Evolutionary conservation across 2,797 vertebrate species (phyloP).

Genomic region (Miichthys miiuy): DNA sequence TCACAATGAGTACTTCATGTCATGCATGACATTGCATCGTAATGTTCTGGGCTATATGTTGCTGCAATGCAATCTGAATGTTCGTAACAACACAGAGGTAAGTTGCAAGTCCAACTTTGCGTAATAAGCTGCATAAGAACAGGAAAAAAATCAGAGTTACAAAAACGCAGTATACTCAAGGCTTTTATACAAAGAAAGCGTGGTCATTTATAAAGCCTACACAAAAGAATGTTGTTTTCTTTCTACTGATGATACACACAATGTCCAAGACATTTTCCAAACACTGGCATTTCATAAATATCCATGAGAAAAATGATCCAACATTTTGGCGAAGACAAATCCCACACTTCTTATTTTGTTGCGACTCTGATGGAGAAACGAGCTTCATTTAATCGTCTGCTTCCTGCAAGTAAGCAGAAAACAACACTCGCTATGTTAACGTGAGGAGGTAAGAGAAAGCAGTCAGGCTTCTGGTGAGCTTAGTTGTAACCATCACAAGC

Average conservation of each 20-base stretch:
- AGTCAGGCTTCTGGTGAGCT: constrained; percentile 30
- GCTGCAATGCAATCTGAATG: constrained; percentile 49
- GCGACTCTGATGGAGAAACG: constrained; percentile 42
- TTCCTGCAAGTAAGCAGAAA: constrained; percentile 67
- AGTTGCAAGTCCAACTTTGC: constrained; percentile 37
- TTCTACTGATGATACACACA: constrained; percentile 44
- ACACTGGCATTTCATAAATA: constrained; percentile 42
- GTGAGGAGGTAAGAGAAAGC: constrained; percentile 28
- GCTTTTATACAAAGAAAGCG: constrained; percentile 52
- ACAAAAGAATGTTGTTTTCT: constrained; percentile 55
- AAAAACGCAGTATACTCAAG: constrained; percentile 51
- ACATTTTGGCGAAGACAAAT: constrained; percentile 39
- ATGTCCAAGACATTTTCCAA: constrained; percentile 38
- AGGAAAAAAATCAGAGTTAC: constrained; percentile 32
- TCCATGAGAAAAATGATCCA: constrained; percentile 47
- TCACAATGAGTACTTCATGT: constrained; percentile 56
- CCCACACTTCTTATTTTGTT: constrained; percentile 36
- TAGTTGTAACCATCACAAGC: constrained; percentile 31
- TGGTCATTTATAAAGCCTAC: constrained; percentile 66
- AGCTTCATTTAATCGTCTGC: constrained; percentile 45
- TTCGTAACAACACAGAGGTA: constrained; percentile 37
- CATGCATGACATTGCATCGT: constrained; percentile 68
- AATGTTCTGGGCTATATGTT: constrained; percentile 32
- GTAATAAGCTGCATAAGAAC: constrained; percentile 51
- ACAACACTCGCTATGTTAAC: constrained; percentile 42